A percentile compares a stretch with the other conserved stretches of the same genome.
phyloP scores from a whole-genome alignment of 2,797 vertebrate genomes.

The Lutjanus campechanus region DNA sequence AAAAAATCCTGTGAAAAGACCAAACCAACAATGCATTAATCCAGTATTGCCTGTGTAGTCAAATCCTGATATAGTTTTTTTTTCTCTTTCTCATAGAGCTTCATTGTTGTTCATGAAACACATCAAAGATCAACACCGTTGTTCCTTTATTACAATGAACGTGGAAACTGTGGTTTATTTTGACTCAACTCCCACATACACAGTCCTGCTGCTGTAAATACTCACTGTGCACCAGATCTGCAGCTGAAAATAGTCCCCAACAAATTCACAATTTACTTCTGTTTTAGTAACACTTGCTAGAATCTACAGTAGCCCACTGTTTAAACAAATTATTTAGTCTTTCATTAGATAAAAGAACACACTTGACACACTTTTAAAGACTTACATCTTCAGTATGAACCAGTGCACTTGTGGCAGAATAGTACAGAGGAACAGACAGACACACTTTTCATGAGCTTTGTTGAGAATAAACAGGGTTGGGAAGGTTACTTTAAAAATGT shows the following conservation, averaged over 20 bases:
- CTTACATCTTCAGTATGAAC: neutral
- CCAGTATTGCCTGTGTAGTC: neutral
- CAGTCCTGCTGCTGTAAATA: neutral
- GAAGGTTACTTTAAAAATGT: no score
- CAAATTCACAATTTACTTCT: neutral
- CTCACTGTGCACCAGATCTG: no score
- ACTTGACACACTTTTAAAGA: neutral
- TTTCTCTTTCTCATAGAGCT: neutral
- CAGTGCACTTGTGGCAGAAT: neutral
- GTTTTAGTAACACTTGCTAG: neutral
- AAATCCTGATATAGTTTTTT: neutral
- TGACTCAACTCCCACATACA: neutral
- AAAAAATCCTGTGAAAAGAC: neutral
- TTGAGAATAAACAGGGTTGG: neutral
- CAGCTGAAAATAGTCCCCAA: conserved; percentile 4
- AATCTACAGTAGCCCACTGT: neutral
- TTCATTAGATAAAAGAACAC: neutral
- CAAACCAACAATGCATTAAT: neutral
- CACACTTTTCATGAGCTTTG: neutral
- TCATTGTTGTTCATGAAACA: neutral
- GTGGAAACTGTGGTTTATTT: neutral
- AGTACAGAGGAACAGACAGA: no score
- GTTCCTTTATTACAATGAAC: neutral
- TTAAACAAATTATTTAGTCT: neutral
- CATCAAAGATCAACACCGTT: neutral